Conservation (phyloP, 2,797 vertebrate genomes). For the Anabas testudineus region DNA sequence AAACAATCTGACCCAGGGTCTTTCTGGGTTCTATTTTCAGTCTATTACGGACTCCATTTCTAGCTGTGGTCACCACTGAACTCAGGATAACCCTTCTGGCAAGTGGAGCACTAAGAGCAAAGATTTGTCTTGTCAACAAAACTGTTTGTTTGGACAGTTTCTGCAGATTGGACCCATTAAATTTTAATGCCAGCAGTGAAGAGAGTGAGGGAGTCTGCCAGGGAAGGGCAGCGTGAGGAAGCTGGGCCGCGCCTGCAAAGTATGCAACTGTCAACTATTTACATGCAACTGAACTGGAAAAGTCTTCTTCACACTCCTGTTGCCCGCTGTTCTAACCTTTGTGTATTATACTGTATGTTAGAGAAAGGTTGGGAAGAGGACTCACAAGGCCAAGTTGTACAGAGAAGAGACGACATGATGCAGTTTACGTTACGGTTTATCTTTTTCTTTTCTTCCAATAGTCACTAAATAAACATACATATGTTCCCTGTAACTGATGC, state of each 20-base stretch:
- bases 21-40: conserved; percentile 56
- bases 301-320: conserved; percentile 15
- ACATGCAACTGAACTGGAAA: conserved; percentile 17
- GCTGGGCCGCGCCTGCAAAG: conserved; percentile 20
- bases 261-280: conserved; percentile 36
- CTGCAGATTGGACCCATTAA: conserved; percentile 71
- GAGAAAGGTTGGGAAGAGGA: conserved; percentile 1
- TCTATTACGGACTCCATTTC: conserved; percentile 44
- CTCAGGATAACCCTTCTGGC: conserved; percentile 57
- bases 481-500: not conserved
- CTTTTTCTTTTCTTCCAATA: too few species aligned
- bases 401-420: not conserved
- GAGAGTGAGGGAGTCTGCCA: conserved; percentile 44
- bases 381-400: not conserved
- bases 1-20: conserved; percentile 50
- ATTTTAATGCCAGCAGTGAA: conserved; percentile 61
- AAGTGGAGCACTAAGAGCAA: conserved; percentile 62
- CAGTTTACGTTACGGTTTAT: not conserved
- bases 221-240: conserved; percentile 26
- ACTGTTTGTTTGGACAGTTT: conserved; percentile 70
- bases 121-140: conserved; percentile 72
- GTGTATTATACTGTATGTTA: conserved; percentile 1
- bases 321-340: conserved; percentile 26
- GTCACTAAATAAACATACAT: not conserved
- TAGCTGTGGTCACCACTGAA: conserved; percentile 52